phyloP scores from a whole-genome alignment of 1,140 invertebrate species.

The Drosophila busckii region DNA sequence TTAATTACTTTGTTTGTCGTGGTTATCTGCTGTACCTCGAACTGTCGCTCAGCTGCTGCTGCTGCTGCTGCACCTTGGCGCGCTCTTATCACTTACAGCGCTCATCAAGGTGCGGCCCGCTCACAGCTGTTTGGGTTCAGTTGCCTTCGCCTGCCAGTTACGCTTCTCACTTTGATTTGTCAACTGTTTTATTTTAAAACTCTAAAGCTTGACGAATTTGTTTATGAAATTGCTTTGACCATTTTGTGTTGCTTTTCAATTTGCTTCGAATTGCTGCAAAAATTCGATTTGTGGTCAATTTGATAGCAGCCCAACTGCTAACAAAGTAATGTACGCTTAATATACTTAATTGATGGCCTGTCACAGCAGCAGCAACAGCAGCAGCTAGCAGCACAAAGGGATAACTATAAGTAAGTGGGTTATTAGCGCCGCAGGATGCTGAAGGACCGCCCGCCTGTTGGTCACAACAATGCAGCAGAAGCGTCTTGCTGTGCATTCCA shows the following conservation, averaged over 20 bases:
- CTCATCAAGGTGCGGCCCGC: slow-evolving; percentile 12
- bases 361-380: slow-evolving; percentile 21
- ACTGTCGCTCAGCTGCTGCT: slow-evolving; percentile 25
- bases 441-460: slow-evolving; percentile 24
- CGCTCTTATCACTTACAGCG: slow-evolving; percentile 14
- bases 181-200: slow-evolving; percentile 6
- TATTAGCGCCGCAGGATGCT: slow-evolving; percentile 69
- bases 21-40: slow-evolving; percentile 38
- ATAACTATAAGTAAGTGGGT: slow-evolving; percentile 77
- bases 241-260: slow-evolving; percentile 16
- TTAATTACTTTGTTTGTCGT: slow-evolving; percentile 56
- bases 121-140: not conserved
- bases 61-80: not conserved
- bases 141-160: not conserved
- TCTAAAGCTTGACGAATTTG: slow-evolving; percentile 25
- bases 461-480: slow-evolving; percentile 16
- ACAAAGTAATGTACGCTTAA: slow-evolving; percentile 32
- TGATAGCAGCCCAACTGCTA: slow-evolving; percentile 24
- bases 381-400: slow-evolving; percentile 46
- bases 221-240: slow-evolving; percentile 17
- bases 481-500: slow-evolving; percentile 59
- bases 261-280: slow-evolving; percentile 9
- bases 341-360: slow-evolving; percentile 57
- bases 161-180: slow-evolving; percentile 29
- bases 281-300: slow-evolving; percentile 39